phyloP scores from a whole-genome alignment of 2,797 vertebrate species.

The Onychomys torridus region DNA sequence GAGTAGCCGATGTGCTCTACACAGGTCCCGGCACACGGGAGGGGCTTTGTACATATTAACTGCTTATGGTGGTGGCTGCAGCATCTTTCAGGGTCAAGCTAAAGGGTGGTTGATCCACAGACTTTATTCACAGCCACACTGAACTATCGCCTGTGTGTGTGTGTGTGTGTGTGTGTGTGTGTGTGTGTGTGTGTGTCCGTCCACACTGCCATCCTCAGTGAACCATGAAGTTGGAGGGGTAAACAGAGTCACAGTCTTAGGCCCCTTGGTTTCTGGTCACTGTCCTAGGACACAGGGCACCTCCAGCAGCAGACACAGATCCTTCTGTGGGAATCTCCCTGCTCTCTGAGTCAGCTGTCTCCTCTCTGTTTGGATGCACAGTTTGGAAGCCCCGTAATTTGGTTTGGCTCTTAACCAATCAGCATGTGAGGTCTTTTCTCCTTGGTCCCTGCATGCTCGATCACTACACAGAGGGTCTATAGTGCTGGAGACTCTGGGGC shows the following conservation, averaged over 20 bases:
- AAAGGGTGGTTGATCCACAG: not conserved
- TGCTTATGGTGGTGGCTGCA: accelerated
- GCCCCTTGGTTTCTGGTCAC: not conserved
- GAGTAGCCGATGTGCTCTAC: accelerated
- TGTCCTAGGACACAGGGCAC: not conserved
- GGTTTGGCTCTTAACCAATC: not conserved
- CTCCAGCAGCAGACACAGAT: not conserved
- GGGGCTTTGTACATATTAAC: accelerated
- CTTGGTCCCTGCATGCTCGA: not conserved
- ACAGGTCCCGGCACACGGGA: accelerated
- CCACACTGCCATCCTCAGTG: not conserved
- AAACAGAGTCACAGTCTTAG: not conserved
- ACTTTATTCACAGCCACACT: not conserved
- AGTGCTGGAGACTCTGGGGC: not conserved
- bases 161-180: not conserved
- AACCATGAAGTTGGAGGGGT: not conserved
- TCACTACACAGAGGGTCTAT: not conserved
- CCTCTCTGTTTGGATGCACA: not conserved
- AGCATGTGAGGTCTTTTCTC: not conserved
- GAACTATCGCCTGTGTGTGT: not conserved
- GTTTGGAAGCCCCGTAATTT: not conserved
- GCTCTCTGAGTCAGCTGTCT: not conserved
- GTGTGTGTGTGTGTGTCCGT: not conserved
- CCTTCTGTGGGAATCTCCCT: accelerated
- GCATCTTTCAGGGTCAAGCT: not conserved